Conservation (phyloP, 2,113 vertebrate species). For the Cephalophus harveyi region DNA sequence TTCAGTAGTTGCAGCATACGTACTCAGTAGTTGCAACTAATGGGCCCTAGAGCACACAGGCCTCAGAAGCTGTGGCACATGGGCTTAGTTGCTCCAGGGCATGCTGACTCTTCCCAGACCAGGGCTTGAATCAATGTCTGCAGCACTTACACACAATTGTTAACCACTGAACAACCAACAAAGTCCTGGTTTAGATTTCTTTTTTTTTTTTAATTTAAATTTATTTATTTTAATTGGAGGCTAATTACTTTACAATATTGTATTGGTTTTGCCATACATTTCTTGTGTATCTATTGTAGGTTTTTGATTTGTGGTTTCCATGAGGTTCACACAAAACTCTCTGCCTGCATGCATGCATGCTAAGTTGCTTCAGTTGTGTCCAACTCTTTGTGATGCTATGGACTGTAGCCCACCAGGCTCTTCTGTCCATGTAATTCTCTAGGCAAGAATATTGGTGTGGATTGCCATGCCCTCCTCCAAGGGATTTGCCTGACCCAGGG, state of each 20-base stretch:
- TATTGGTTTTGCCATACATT: not conserved
- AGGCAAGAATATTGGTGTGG: not conserved
- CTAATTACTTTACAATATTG: no score
- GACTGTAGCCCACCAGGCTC: not conserved
- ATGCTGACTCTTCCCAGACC: not conserved
- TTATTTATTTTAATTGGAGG: no score
- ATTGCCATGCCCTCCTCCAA: not conserved
- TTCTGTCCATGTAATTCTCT: not conserved
- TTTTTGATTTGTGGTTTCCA: not conserved
- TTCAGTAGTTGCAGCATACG: accelerated
- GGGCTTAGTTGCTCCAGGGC: no score
- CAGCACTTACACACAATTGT: not conserved
- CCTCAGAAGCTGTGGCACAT: no score
- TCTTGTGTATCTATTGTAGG: not conserved
- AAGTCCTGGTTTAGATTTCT: no score
- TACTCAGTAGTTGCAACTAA: no score
- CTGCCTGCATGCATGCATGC: not conserved
- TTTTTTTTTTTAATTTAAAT: no score
- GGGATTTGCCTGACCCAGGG: not conserved
- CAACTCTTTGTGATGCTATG: not conserved
- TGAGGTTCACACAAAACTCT: not conserved
- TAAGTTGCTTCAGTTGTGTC: not conserved
- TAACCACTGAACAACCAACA: not conserved
- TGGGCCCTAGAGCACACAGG: no score
- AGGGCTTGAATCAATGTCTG: not conserved